phyloP scores from a whole-genome alignment of 2,797 vertebrate genomes.

The Erethizon dorsatum region DNA sequence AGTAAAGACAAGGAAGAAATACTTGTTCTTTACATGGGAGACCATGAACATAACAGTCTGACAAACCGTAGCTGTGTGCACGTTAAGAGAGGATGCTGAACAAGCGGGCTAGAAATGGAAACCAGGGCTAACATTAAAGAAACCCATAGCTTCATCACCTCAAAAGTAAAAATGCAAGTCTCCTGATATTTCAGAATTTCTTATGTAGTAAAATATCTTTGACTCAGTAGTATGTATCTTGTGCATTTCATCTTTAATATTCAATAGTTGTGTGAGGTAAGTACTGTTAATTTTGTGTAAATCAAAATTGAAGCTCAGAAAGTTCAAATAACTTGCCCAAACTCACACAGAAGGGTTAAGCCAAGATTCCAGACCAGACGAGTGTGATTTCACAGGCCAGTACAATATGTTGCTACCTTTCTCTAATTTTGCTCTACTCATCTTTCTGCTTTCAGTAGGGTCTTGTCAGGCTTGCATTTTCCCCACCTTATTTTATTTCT shows the following conservation, averaged over 20 bases:
- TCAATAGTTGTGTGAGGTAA: neutral
- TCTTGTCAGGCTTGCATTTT: neutral
- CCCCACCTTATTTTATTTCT: neutral
- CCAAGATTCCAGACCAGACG: neutral
- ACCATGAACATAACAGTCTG: fast-evolving
- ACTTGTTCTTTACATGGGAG: neutral
- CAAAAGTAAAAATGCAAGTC: neutral
- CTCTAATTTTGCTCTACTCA: neutral
- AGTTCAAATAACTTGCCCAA: neutral
- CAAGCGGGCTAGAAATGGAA: neutral
- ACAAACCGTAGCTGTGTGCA: neutral
- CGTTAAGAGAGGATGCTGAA: neutral
- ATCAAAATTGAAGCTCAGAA: neutral
- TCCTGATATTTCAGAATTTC: constrained; percentile 33
- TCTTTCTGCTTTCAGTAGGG: neutral
- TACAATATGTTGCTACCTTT: neutral
- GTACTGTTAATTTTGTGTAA: neutral
- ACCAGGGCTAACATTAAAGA: neutral
- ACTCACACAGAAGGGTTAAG: fast-evolving
- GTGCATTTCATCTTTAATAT: constrained; percentile 13
- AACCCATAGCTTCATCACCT: neutral
- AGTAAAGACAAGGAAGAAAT: neutral
- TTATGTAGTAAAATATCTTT: neutral
- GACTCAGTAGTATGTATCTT: neutral
- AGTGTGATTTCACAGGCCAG: neutral